Conservation (phyloP, 2,797 vertebrate genomes). For the Pipistrellus nathusii region DNA sequence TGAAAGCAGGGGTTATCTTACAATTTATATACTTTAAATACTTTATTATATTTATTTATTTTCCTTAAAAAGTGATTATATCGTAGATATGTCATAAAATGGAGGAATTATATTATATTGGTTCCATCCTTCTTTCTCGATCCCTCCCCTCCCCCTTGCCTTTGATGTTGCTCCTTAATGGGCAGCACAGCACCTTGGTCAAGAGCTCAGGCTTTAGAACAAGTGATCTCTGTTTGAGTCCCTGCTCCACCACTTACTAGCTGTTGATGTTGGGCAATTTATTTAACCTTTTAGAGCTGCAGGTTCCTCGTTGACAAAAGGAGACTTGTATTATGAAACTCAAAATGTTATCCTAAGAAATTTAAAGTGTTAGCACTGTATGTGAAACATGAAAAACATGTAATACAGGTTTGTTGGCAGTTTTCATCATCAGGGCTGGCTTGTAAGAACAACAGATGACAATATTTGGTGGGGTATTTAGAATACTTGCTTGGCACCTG, state of each 20-base stretch:
- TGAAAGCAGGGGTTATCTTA: constrained; percentile 32
- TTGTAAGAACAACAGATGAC: constrained; percentile 57
- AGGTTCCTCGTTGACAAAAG: neutral
- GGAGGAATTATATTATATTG: neutral
- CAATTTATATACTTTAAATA: neutral
- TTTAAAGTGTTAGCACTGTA: constrained; percentile 8
- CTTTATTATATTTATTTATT: constrained; percentile 25
- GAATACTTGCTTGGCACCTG: constrained; percentile 66
- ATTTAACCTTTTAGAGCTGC: constrained; percentile 28
- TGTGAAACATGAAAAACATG: neutral
- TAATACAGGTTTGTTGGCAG: constrained; percentile 25
- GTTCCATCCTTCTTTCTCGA: neutral
- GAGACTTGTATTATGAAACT: neutral
- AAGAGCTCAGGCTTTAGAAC: neutral
- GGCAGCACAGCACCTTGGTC: neutral
- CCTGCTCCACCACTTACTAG: neutral
- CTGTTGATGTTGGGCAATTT: constrained; percentile 16
- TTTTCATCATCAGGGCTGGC: constrained; percentile 52
- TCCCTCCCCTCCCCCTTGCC: accelerated
- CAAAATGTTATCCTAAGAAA: constrained; percentile 12
- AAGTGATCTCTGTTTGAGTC: neutral
- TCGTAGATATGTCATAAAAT: neutral
- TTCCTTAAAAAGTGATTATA: neutral
- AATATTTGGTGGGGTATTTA: constrained; percentile 62
- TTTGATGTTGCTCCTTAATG: neutral